These are phyloP conservation scores for Channa maculata DNA, from an alignment of 2,113 vertebrate genomes.

Conservation along the genomic window DNA sequence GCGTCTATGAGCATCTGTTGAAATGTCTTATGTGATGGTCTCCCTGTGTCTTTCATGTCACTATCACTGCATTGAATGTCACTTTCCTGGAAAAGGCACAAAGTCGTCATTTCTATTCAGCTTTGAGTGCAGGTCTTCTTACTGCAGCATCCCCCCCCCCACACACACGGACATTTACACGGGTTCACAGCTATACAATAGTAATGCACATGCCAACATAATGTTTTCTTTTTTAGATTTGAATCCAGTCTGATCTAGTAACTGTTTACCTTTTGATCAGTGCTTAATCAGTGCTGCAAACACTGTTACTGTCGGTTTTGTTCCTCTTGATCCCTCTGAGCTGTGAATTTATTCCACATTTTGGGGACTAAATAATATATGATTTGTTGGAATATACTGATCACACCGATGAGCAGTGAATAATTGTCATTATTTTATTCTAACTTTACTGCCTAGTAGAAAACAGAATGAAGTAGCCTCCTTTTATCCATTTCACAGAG, in stretches of 20 bases:
- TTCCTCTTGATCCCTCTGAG: no score
- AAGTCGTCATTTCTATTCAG: not conserved
- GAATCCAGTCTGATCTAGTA: not conserved
- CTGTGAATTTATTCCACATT: no score
- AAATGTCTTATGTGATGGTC: not conserved
- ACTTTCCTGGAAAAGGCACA: not conserved
- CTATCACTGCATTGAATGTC: not conserved
- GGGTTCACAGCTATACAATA: not conserved
- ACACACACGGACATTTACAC: no score
- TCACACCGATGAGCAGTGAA: no score
- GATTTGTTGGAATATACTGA: no score
- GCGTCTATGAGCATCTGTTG: not conserved
- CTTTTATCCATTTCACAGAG: no score
- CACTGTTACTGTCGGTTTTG: not conserved
- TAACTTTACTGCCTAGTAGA: no score
- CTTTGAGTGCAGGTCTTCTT: conserved; percentile 13
- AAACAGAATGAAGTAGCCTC: no score
- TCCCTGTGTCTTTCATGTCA: not conserved
- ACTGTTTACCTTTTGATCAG: not conserved
- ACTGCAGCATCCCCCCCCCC: not conserved
- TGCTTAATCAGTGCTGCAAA: not conserved
- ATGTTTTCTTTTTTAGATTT: not conserved
- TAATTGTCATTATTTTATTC: no score
- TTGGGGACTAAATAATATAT: no score
- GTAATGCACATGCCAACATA: not conserved